Base-by-base conservation (phyloP, 92 coral and sea anemone genomes). In the Epizoanthus ramosus region DNA sequence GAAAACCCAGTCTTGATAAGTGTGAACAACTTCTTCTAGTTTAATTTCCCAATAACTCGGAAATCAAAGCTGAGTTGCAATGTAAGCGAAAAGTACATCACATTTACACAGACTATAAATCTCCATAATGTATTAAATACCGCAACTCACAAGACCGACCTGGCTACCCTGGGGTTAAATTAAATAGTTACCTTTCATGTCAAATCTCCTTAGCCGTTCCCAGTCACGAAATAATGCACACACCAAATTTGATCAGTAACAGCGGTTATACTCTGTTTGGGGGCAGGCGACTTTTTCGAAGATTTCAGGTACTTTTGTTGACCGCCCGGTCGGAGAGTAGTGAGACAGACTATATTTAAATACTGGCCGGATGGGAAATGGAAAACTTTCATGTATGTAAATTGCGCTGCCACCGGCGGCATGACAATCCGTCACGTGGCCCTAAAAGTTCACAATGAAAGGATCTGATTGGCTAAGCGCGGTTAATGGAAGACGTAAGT, bases 311-410 rank as follows among this genome's bases (percentile, higher is more conserved):
- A 13, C 50, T 71, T 28, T 56, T 53, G 33, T 74, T 74, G 57
- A 13, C 23, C 18, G 50, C 24, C 23, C 60, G 52, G 31, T 47
- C 0, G 1, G 6, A 37, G 43, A 37, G 43, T 3, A 37, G 50
- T 57, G 65, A 74, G 50, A 17, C 57, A 28, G 47, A 74, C 17
- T 6, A 4, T 21, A 71, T 71, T 71, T 71, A 71, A 66, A 66
- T 18, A 54, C 60, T 19, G 39, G 45, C 71, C 72, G 72, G 72
- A 67, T 67, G 50, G 47, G 47, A 56, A 57, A 56, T 35, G 65
- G 80, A 65, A 74, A 74, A 74, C 80, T 56, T 74, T 63, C 41
- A 57, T 57, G 65, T 56, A 57, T 56, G 59, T 57, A 56, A 56
- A 56, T 43, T 72, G 1, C 5, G 65, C 31, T 19, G 64, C 43